Base-by-base conservation (phyloP, 2,888 invertebrate species). In the Nyleta sp. region DNA sequence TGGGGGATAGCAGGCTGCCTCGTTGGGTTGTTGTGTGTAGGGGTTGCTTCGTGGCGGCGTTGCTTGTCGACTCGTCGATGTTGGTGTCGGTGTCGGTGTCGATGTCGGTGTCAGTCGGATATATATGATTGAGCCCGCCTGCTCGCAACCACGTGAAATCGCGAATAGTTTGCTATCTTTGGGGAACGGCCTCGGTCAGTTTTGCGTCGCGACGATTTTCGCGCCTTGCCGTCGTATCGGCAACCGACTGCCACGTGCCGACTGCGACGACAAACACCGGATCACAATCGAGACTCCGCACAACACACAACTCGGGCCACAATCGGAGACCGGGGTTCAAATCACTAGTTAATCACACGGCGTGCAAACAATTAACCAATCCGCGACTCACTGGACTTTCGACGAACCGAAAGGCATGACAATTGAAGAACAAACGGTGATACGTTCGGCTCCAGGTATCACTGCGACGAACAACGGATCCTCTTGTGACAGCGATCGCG, bases 21-120 rank as follows among this genome's bases (percentile, higher is more conserved):
- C 89, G 89, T 88, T 90, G 89, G 87, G 87, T 90, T 89, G 90
- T 90, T 90, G 89, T 91, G 90, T 91, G 89, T 89, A 88, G 87
- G 87, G 87, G 88, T 85, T 86, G 85, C 84, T 85, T 82, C 80
- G 87, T 86, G 86, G 86, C 85, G 87, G 85, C 80, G 84, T 84
- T 80, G 82, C 82, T 81, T 71, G 84, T 85, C 84, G 83, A 84
- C 78, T 83, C 85, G 84, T 86, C 81, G 75, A 77, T 77, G 79
- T 74, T 40, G 55, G 73, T 78, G 78, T 74, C 65, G 60, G 55
- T 78, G 80, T 74, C 64, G 64, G 53, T 83, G 85, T 74, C 64
- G 64, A 46, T 83, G 85, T 76, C 62, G 55, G 70, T 78, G 80
- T 78, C 71, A 68, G 72, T 85, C 78, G 73, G 52, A 68, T 75